Percentiles rank a stretch among this genome's conserved stretches.
Evolutionary conservation across 2,113 vertebrate species (phyloP).

Genomic region (Symphodus melops): DNA sequence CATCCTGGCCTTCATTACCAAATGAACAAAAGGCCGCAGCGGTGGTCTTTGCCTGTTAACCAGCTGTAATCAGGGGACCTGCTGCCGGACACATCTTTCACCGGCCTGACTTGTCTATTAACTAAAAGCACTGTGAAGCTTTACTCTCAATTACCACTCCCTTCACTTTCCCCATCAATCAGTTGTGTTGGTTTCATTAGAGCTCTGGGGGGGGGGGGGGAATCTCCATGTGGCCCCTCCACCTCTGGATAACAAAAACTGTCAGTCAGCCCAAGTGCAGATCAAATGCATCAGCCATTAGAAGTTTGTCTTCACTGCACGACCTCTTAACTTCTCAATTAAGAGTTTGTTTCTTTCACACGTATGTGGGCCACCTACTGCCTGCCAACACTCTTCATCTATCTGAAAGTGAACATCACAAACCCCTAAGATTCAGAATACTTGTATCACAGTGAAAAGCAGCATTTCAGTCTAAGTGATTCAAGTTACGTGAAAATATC

Average conservation of each 20-base stretch:
- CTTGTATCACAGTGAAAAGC: no score
- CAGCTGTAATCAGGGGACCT: slow-evolving; percentile 78
- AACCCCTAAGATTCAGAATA: neutral
- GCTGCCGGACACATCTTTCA: slow-evolving; percentile 82
- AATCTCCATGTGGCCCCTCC: slow-evolving; percentile 30
- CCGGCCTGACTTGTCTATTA: slow-evolving; percentile 84
- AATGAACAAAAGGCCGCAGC: slow-evolving; percentile 64
- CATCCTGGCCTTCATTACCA: slow-evolving; percentile 71
- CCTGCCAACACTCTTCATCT: slow-evolving; percentile 7
- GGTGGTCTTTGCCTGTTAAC: slow-evolving; percentile 69
- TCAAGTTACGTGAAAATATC: no score
- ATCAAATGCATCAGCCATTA: slow-evolving; percentile 35
- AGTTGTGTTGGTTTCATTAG: slow-evolving; percentile 75
- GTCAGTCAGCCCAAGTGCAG: slow-evolving; percentile 31
- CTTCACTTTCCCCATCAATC: slow-evolving; percentile 80
- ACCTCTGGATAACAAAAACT: slow-evolving; percentile 49
- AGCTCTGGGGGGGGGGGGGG: slow-evolving; percentile 56
- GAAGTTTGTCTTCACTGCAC: slow-evolving; percentile 34
- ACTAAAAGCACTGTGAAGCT: slow-evolving; percentile 84
- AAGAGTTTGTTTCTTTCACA: slow-evolving; percentile 34
- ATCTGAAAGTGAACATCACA: neutral
- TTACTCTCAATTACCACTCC: slow-evolving; percentile 86
- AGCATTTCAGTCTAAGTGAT: no score
- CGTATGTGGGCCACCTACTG: neutral
- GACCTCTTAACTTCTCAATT: slow-evolving; percentile 35